phyloP scores from a whole-genome alignment of 2,797 vertebrate species.

The Hirundo rustica region DNA sequence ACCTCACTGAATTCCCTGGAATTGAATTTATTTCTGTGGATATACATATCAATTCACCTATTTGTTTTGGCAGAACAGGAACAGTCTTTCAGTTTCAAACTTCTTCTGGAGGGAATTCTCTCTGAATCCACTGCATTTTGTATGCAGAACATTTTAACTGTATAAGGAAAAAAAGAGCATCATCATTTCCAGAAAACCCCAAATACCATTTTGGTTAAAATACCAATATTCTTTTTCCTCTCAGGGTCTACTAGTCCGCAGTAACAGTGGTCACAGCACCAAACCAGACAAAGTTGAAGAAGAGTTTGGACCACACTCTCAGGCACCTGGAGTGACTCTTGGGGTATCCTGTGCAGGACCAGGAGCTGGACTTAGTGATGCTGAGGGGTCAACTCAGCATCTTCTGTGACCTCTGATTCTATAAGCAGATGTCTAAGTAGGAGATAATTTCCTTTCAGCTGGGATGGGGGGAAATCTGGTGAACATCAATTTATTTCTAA shows the following conservation, averaged over 20 bases:
- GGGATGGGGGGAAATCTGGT: background rate
- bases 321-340: too few species aligned
- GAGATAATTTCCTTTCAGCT: background rate
- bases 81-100: background rate
- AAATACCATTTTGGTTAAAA: background rate
- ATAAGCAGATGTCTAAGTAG: background rate
- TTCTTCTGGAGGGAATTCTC: background rate
- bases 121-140: background rate
- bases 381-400: background rate
- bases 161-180: background rate
- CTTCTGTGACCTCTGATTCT: background rate
- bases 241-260: background rate
- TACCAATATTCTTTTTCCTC: background rate
- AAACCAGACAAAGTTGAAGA: background rate
- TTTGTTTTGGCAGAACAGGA: background rate
- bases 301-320: background rate
- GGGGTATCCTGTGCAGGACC: background rate
- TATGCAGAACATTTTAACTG: background rate
- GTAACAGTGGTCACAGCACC: background rate
- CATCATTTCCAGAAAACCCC: background rate
- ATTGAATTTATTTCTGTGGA: background rate
- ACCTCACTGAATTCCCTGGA: background rate
- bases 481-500: background rate
- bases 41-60: background rate
- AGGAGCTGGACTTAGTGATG: background rate